Base-by-base conservation (phyloP, 2,113 vertebrate species). In the Echinops telfairi region DNA sequence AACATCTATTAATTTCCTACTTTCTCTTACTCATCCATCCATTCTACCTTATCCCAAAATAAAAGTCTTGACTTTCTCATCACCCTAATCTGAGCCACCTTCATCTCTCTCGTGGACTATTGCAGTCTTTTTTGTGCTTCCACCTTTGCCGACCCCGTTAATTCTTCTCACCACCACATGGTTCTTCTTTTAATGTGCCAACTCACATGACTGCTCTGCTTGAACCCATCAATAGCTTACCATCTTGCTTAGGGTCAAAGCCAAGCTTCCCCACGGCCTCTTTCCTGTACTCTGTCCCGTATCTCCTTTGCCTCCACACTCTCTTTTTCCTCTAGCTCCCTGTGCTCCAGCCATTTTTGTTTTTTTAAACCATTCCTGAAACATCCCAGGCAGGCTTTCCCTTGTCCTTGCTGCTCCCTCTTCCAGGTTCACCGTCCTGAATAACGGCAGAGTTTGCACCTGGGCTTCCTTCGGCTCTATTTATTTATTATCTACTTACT, bases 31-130 rank as follows among this genome's bases (percentile, higher is more conserved):
- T 82, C 79, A 40, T 82, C 40, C 81, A 25, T 87, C 66, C 43
- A 23, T 75, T 25, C 68, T 70, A n/a, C 93, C 29, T 90, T 60
- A 85, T 85, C 33, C 57, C 60, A 91, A 29, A 82, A n/a, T 78
- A 15, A 82, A 85, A 29, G 36, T 36, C 66, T 25, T 89, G 2
- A 60, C 23, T 80, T 78, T n/a, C 73, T 89, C 81, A 19, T 83
- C 76, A 66, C 0, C 31, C 22, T 7, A 6, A n/a, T 40, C 22
- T 70, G 43, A 78, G 47, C 66, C 38, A 11, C 77, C 57, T 22
- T 73, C 27, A 20, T 75, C 12, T 79, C 23, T 77, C 3, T 90
- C 38, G 4, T 8, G 38, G 73, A 83, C 22, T 40, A 1, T 14
- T 38, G 38, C 12, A 70, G 17, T 53, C 71, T 62, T 29, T 36